Evolutionary conservation across 2,797 vertebrate genomes (phyloP).

Genomic region (Chrysocyon brachyurus): DNA sequence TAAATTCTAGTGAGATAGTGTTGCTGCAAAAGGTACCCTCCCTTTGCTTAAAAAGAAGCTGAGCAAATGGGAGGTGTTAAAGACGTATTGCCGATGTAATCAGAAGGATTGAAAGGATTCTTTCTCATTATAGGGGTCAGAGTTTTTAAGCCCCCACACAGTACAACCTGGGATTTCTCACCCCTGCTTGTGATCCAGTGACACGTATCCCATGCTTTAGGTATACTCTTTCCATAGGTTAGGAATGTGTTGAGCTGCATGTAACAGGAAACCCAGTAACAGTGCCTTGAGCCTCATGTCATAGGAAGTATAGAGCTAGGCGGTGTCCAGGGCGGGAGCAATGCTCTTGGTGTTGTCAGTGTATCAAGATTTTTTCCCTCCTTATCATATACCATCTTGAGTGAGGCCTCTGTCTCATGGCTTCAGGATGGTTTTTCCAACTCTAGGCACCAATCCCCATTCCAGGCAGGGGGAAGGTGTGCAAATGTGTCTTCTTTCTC

Average conservation of each 20-base stretch:
- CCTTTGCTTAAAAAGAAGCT: background rate
- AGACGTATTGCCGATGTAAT: background rate
- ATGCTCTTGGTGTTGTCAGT: background rate
- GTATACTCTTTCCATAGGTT: background rate
- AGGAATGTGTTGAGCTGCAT: background rate
- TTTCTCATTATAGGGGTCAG: background rate
- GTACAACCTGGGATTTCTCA: background rate
- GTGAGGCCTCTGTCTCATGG: background rate
- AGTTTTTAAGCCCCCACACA: background rate
- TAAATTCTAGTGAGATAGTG: background rate
- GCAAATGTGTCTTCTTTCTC: background rate
- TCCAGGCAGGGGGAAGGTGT: background rate
- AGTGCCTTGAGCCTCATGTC: background rate
- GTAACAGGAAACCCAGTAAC: background rate
- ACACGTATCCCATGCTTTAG: background rate
- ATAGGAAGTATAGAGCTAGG: background rate
- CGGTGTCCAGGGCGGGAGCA: background rate
- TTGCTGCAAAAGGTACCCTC: background rate
- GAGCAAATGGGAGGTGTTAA: background rate
- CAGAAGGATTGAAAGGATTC: background rate
- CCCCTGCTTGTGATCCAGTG: background rate
- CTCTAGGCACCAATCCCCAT: background rate
- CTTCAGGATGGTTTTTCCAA: background rate
- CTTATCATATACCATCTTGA: background rate
- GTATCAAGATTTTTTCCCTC: rapidly evolving